phyloP scores from a whole-genome alignment of 2,113 vertebrate genomes.

The Chrysemys picta region DNA sequence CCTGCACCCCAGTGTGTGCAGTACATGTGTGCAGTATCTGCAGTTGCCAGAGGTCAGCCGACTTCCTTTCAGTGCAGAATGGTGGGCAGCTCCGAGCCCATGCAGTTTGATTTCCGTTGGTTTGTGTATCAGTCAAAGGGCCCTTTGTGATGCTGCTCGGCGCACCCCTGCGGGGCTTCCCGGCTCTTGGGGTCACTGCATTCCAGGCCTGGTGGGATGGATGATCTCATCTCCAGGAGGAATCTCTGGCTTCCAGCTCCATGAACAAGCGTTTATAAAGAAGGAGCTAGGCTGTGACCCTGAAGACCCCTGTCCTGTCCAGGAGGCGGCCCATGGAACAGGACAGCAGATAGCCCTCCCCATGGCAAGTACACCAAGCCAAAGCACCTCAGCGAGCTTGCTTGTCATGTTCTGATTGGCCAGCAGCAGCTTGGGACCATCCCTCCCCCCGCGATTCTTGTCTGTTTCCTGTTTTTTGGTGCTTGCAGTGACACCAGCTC shows the following conservation, averaged over 20 bases:
- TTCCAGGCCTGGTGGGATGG: conserved; percentile 59
- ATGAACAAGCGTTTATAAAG: not conserved
- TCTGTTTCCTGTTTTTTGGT: not conserved
- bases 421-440: not conserved
- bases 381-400: not conserved
- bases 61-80: conserved; percentile 35
- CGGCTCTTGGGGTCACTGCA: conserved; percentile 17
- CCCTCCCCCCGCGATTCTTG: accelerated
- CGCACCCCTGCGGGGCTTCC: not conserved
- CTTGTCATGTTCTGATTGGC: not conserved
- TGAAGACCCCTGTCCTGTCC: not conserved
- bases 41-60: not conserved
- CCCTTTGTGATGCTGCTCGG: conserved; percentile 65
- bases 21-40: not conserved
- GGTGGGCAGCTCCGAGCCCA: conserved; percentile 42
- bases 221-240: conserved; percentile 76
- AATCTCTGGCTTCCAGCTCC: conserved; percentile 23
- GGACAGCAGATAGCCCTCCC: not conserved
- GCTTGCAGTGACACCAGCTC: not conserved
- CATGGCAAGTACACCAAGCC: not conserved
- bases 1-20: accelerated
- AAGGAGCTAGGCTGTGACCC: not conserved
- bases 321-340: not conserved
- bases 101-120: conserved; percentile 7
- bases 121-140: conserved; percentile 62